These are phyloP conservation scores for Dendropsophus ebraccatus DNA, from an alignment of 2,113 vertebrate genomes.

Conservation along the genomic window DNA sequence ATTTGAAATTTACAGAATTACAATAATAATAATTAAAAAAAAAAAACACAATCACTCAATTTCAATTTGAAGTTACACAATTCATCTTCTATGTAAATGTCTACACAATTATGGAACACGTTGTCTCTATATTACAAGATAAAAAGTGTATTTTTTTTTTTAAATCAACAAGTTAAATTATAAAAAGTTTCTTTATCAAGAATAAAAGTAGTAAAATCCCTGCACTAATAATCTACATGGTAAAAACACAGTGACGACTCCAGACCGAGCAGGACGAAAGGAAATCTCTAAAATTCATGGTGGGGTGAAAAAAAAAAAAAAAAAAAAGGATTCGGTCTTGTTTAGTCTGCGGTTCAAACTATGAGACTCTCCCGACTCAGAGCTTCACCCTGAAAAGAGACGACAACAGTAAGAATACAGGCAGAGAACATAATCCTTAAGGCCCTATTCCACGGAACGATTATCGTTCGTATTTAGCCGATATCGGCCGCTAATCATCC, in stretches of 20 bases:
- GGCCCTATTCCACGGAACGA: no score
- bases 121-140: neutral
- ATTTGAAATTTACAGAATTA: neutral
- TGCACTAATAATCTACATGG: no score
- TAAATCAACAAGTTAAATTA: neutral
- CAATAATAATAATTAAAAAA: no score
- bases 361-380: slow-evolving; percentile 89
- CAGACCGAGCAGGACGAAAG: no score
- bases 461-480: no score
- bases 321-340: neutral
- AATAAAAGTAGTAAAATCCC: no score
- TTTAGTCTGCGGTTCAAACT: slow-evolving; percentile 69
- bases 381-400: slow-evolving; percentile 68
- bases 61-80: neutral
- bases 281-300: no score
- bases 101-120: neutral
- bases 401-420: neutral
- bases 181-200: neutral
- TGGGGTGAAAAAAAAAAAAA: neutral
- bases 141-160: no score
- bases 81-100: neutral
- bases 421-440: no score
- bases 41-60: neutral
- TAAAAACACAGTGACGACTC: no score
- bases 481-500: no score